These are phyloP conservation scores for Didymodactylos carnosus DNA, from an alignment of 2,888 invertebrate species.

Conservation along the genomic window DNA sequence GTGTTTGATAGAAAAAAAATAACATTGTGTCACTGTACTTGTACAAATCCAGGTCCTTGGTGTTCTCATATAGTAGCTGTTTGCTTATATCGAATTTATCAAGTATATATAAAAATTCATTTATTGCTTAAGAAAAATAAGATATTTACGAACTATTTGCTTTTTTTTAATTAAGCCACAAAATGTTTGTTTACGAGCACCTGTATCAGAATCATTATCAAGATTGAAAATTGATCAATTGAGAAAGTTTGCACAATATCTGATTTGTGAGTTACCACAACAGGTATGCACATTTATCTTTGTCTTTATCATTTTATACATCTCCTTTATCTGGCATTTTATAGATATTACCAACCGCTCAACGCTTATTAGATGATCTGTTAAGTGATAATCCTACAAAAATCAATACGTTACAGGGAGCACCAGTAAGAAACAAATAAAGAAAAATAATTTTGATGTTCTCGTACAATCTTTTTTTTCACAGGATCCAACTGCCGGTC, in stretches of 20 bases:
- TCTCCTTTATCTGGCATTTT: neutral
- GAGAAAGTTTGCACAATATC: conserved; percentile 87
- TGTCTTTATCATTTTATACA: no score
- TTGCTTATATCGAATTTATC: conserved; percentile 75
- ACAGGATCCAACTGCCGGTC: conserved; percentile 92
- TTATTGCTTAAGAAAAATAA: no score
- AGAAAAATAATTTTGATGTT: neutral
- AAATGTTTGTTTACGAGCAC: conserved; percentile 73
- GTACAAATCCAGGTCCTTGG: conserved; percentile 71
- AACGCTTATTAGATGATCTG: conserved; percentile 77
- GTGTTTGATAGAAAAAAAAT: conserved; percentile 85
- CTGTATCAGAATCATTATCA: conserved; percentile 86
- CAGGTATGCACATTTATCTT: no score
- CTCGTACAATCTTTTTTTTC: no score
- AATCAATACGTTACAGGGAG: conserved; percentile 55
- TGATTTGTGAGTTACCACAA: conserved; percentile 88
- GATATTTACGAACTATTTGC: no score
- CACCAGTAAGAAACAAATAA: conserved; percentile 27
- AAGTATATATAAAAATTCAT: neutral
- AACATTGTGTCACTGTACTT: conserved; percentile 89
- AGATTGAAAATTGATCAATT: conserved; percentile 77
- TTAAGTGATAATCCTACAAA: conserved; percentile 70
- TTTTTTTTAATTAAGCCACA: conserved; percentile 45
- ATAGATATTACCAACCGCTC: conserved; percentile 74
- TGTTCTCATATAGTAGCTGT: conserved; percentile 96